These are phyloP conservation scores for Anguilla pacifica DNA, from an alignment of 2,797 vertebrate genomes.

Conservation along the genomic window DNA sequence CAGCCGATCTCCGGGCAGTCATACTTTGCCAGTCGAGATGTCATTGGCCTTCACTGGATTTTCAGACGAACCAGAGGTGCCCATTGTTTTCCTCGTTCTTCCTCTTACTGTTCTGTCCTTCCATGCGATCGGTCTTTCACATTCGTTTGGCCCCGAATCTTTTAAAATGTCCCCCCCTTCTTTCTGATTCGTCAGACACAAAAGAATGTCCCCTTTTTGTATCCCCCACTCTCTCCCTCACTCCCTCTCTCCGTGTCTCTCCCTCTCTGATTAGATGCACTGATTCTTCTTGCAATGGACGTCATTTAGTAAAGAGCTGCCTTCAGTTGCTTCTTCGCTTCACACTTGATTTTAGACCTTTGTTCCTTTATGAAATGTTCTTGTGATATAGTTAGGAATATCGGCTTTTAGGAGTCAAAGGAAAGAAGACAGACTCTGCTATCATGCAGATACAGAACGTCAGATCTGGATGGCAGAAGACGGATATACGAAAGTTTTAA, in stretches of 20 bases:
- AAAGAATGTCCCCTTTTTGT: slow-evolving; percentile 81
- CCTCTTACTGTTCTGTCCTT: slow-evolving; percentile 55
- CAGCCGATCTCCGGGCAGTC: slow-evolving; percentile 48
- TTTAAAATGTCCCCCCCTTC: slow-evolving; percentile 92
- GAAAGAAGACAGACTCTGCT: slow-evolving; percentile 82
- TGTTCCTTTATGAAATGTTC: slow-evolving; percentile 94
- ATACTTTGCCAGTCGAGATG: slow-evolving; percentile 63
- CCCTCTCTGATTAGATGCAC: slow-evolving; percentile 92
- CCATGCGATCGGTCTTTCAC: slow-evolving; percentile 87
- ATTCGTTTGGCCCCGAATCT: slow-evolving; percentile 93
- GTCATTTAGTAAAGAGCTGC: slow-evolving; percentile 97
- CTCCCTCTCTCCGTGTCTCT: slow-evolving; percentile 76
- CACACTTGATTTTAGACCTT: slow-evolving; percentile 95
- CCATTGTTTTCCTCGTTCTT: slow-evolving; percentile 68
- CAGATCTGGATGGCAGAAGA: slow-evolving; percentile 75
- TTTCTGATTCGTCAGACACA: slow-evolving; percentile 94
- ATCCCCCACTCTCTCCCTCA: slow-evolving; percentile 40
- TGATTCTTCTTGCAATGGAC: slow-evolving; percentile 98
- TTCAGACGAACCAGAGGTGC: slow-evolving; percentile 76
- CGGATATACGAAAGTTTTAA: slow-evolving; percentile 71
- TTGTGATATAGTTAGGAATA: slow-evolving; percentile 97
- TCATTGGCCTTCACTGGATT: slow-evolving; percentile 68
- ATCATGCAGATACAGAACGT: slow-evolving; percentile 87
- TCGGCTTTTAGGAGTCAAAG: slow-evolving; percentile 89
- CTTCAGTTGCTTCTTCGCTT: slow-evolving; percentile 95